Conservation (phyloP, 2,113 vertebrate species). For the Rutilus rutilus region DNA sequence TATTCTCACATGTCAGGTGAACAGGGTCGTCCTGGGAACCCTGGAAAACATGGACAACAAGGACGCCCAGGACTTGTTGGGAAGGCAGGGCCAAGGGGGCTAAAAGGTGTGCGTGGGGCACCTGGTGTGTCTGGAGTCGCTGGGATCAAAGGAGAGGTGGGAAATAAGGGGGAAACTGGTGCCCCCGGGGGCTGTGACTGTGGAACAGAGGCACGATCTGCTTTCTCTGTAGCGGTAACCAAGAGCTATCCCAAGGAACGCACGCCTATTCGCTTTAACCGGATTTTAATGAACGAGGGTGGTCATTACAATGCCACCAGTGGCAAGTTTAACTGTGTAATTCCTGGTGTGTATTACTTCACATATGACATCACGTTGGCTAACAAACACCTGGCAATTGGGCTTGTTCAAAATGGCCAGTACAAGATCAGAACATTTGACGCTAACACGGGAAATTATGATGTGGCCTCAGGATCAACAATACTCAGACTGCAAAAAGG, state of each 20-base stretch:
- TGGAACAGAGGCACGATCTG: conserved; percentile 79
- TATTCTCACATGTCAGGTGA: conserved; percentile 65
- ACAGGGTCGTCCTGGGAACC: conserved; percentile 83
- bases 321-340: conserved; percentile 89
- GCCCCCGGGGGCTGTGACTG: conserved; percentile 87
- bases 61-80: conserved; percentile 87
- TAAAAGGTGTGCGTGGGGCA: conserved; percentile 81
- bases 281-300: conserved; percentile 93
- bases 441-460: conserved; percentile 94
- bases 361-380: conserved; percentile 95
- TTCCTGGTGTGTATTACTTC: conserved; percentile 95
- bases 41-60: conserved; percentile 85
- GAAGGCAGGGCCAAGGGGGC: conserved; percentile 86
- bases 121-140: conserved; percentile 76
- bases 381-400: conserved; percentile 95
- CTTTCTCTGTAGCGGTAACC: conserved; percentile 92
- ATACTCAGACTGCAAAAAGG: conserved; percentile 83
- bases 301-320: conserved; percentile 88
- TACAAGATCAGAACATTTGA: conserved; percentile 97
- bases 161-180: conserved; percentile 80
- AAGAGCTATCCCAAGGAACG: conserved; percentile 93
- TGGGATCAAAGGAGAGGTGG: conserved; percentile 84
- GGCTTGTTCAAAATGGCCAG: conserved; percentile 93
- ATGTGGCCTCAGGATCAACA: conserved; percentile 93
- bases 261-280: conserved; percentile 93